phyloP scores from a whole-genome alignment of 2,797 vertebrate genomes.

The Poecilia picta region DNA sequence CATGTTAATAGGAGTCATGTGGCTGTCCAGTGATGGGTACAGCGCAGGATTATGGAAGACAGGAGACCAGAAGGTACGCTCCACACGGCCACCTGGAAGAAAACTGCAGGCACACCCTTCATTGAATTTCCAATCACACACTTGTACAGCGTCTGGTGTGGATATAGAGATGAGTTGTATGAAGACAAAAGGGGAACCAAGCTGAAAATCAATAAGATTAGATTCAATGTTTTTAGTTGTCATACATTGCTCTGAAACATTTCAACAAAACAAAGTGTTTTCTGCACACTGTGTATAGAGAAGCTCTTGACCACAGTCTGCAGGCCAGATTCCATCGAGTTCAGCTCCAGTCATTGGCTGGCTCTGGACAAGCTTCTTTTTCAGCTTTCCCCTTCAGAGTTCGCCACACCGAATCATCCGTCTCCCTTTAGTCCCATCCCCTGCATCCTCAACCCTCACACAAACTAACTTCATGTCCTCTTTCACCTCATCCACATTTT shows the following conservation, averaged over 20 bases:
- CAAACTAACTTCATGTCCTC: not conserved
- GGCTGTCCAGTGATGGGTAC: constrained; percentile 10
- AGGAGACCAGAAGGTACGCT: not conserved
- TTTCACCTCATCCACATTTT: not conserved
- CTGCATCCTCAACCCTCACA: not conserved
- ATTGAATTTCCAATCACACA: constrained; percentile 34
- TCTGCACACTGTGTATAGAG: not conserved
- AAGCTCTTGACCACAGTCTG: not conserved
- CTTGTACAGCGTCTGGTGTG: constrained; percentile 32
- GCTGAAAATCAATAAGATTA: not conserved
- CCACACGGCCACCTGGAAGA: not conserved
- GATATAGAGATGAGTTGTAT: constrained; percentile 14
- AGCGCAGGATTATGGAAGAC: constrained; percentile 26
- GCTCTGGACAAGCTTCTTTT: not conserved
- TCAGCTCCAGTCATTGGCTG: not conserved
- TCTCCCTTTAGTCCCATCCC: not conserved
- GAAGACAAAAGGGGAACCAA: not conserved
- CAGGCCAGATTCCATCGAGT: not conserved
- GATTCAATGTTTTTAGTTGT: not conserved
- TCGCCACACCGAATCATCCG: not conserved
- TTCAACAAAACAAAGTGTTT: not conserved
- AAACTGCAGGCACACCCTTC: constrained; percentile 10
- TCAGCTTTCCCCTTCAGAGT: not conserved
- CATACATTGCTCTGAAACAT: not conserved
- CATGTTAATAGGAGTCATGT: constrained; percentile 39